Base-by-base conservation (phyloP, 2,113 vertebrate genomes). In the Ursus arctos region DNA sequence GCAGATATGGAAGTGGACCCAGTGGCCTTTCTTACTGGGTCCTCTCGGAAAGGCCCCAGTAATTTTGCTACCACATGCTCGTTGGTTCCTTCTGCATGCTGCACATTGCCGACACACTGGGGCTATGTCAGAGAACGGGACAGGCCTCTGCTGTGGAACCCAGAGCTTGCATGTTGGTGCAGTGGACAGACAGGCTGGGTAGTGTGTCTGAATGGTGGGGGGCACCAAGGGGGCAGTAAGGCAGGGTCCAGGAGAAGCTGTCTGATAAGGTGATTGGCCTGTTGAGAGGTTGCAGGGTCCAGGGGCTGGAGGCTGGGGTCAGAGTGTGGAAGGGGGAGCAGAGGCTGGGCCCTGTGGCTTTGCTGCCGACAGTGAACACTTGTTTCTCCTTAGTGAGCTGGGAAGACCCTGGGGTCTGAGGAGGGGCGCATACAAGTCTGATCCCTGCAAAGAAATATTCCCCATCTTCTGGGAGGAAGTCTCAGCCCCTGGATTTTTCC, bases 21-120 rank as follows among this genome's bases (percentile, higher is more conserved):
- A 19, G 74, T 0, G 7, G 53, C 10, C 51, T 74, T 22, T 21
- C 69, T 43, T 22, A 18, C 69, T 22, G 3, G 7, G 63, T 65
- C 63, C 53, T 28, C 69, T 57, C 43, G 14, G 55, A 13, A 72
- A 33, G 88, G 43, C 31, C 22, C 15, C 21, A 7, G 43, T 47
- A 11, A 2, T 33, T 13, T 33, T 59, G 31, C 53, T 55, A 33
- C 53, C n/a, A 15, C 26, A 6, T 1, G 24, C 47, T 67, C n/a
- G 9, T 28, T 3, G 0, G 55, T 28, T 12, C 40, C 31, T n/a
- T n/a, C 14, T 59, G 51, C 26, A 6, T 0, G 10, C 47, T 2
- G 6, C 10, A 2, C 12, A 4, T 59, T 36, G 43, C 40, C 0
- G 2, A 24, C 88, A 28, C 0, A 9, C 1, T 8, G 88, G 57